phyloP scores from a whole-genome alignment of 1,140 invertebrate species.

The Danaus melanippus region DNA sequence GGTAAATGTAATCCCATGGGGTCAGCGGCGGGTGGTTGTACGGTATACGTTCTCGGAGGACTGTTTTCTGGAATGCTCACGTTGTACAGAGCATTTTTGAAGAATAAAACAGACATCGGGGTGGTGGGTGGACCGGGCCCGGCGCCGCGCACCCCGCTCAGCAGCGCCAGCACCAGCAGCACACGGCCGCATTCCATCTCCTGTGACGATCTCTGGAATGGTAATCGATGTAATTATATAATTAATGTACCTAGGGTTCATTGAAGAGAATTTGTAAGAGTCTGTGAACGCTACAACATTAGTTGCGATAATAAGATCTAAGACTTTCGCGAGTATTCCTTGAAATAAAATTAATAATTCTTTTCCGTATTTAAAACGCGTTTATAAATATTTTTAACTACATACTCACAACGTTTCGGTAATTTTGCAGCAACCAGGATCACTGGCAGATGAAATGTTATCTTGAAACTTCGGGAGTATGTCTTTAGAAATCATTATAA shows the following conservation, averaged over 20 bases:
- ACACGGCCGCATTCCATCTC: slow-evolving; percentile 43
- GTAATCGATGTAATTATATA: not conserved
- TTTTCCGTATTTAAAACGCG: no score
- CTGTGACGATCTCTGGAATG: slow-evolving; percentile 23
- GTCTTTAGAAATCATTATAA: no score
- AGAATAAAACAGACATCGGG: slow-evolving; percentile 53
- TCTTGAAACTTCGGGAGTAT: no score
- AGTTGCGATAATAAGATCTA: no score
- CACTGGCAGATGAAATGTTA: no score
- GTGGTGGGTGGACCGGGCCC: slow-evolving; percentile 12
- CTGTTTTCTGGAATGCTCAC: slow-evolving; percentile 94
- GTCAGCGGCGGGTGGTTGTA: slow-evolving; percentile 71
- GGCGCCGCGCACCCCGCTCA: slow-evolving; percentile 40
- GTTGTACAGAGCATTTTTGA: slow-evolving; percentile 87
- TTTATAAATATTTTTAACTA: no score
- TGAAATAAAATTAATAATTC: no score
- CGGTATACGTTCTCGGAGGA: slow-evolving; percentile 85
- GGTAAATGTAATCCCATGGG: slow-evolving; percentile 71
- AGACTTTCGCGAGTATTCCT: no score
- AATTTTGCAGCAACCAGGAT: no score
- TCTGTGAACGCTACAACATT: no score
- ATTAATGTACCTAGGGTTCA: not conserved
- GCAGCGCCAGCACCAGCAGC: slow-evolving; percentile 52
- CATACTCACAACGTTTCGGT: no score
- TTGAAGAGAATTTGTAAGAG: not conserved